phyloP scores from a whole-genome alignment of 1,140 invertebrate species.

The Steinernema khuongi region DNA sequence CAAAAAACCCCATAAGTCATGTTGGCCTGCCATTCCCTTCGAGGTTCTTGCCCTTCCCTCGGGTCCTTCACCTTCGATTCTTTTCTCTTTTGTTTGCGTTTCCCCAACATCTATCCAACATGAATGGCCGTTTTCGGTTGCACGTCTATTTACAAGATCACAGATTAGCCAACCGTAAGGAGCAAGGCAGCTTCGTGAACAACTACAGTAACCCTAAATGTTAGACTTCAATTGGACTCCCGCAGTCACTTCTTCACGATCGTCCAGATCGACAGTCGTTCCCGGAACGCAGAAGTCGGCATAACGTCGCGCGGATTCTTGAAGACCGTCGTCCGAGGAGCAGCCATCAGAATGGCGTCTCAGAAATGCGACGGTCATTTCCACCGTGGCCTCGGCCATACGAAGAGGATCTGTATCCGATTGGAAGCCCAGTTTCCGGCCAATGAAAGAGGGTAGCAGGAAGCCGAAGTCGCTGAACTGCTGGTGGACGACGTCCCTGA shows the following conservation, averaged over 20 bases:
- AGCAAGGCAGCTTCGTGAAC: neutral
- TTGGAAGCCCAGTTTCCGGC: slow-evolving; percentile 59
- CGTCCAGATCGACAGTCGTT: slow-evolving; percentile 23
- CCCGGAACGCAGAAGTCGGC: slow-evolving; percentile 39
- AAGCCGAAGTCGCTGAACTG: slow-evolving; percentile 61
- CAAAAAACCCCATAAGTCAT: too few species aligned
- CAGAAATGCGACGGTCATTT: slow-evolving; percentile 44
- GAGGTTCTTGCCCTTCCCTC: too few species aligned
- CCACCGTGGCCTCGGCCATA: slow-evolving; percentile 45
- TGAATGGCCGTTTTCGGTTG: too few species aligned
- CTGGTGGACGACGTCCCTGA: slow-evolving; percentile 62
- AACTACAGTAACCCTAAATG: slow-evolving; percentile 5
- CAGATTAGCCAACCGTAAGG: neutral
- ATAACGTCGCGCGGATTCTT: slow-evolving; percentile 35
- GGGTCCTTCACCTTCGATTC: too few species aligned
- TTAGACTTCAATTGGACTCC: slow-evolving; percentile 12
- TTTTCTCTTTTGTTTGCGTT: too few species aligned
- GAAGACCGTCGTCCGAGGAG: slow-evolving; percentile 20
- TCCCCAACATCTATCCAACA: too few species aligned
- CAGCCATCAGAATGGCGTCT: slow-evolving; percentile 23
- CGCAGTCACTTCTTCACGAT: neutral
- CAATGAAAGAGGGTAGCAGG: slow-evolving; percentile 57
- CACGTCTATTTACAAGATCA: slow-evolving; percentile 15
- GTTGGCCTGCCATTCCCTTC: too few species aligned
- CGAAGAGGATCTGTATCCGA: slow-evolving; percentile 43